Conservation (phyloP, 2,113 vertebrate genomes). For the Ictalurus punctatus region DNA sequence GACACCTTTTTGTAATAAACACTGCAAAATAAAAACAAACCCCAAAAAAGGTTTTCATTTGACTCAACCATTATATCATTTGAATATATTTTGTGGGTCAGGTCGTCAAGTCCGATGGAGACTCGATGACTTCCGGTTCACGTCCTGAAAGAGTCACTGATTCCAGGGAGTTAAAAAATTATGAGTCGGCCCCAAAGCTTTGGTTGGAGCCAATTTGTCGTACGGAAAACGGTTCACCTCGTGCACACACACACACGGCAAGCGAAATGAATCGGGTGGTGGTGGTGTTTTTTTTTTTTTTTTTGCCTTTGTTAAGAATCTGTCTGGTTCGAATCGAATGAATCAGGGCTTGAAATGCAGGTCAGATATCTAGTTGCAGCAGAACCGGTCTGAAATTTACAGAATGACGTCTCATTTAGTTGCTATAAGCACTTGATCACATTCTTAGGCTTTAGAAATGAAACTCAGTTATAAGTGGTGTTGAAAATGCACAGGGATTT, state of each 20-base stretch:
- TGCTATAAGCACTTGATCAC: not conserved
- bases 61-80: not conserved
- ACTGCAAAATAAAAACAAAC: not conserved
- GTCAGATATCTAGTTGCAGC: no score
- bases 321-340: not conserved
- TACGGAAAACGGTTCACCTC: not conserved
- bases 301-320: not conserved
- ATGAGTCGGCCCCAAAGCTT: not conserved
- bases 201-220: not conserved
- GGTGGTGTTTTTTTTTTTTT: no score
- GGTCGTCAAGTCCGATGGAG: not conserved
- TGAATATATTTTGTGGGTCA: not conserved
- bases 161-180: not conserved
- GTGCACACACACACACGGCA: not conserved
- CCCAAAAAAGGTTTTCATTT: not conserved
- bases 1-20: not conserved
- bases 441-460: not conserved
- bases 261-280: not conserved
- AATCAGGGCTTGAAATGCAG: not conserved
- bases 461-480: not conserved
- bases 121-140: not conserved
- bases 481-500: not conserved
- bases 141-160: not conserved
- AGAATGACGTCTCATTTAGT: not conserved
- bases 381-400: not conserved